phyloP scores from a whole-genome alignment of 2,888 invertebrate genomes.

The Belgica antarctica region DNA sequence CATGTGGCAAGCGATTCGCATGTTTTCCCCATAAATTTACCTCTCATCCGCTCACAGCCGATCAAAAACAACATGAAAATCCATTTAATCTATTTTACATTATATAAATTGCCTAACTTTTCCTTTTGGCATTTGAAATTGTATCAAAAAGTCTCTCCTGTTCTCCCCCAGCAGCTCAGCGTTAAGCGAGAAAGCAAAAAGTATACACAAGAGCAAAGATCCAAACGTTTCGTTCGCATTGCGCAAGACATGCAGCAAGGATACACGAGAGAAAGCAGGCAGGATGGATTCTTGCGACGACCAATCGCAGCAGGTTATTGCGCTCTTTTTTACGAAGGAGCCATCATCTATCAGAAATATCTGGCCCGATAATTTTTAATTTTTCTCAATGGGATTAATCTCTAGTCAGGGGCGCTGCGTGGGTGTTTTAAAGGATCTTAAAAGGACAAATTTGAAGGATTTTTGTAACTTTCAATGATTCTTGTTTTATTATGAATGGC shows the following conservation, averaged over 20 bases:
- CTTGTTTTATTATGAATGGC: too few relatives aligned
- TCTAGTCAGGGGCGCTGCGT: constrained; percentile 34
- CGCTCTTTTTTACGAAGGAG: not conserved
- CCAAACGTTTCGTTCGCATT: not conserved
- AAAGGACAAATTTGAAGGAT: too few relatives aligned
- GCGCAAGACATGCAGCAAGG: constrained; percentile 28
- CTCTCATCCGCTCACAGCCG: too few relatives aligned
- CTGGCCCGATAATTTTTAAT: constrained; percentile 39
- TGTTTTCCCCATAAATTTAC: too few relatives aligned
- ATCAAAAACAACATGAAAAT: constrained; percentile 21
- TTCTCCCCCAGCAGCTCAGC: not conserved
- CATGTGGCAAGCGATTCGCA: too few relatives aligned
- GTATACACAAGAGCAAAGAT: constrained; percentile 35
- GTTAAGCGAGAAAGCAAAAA: constrained; percentile 26
- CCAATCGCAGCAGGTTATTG: constrained; percentile 10
- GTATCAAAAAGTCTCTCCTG: constrained; percentile 20
- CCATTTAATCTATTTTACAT: constrained; percentile 31
- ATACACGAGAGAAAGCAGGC: constrained; percentile 1
- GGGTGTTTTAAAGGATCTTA: not conserved
- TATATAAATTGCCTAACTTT: constrained; percentile 38
- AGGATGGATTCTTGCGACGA: not conserved
- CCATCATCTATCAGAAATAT: constrained; percentile 41
- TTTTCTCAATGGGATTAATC: constrained; percentile 40
- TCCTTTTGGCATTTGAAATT: constrained; percentile 33
- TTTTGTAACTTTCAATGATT: too few relatives aligned